Percentiles rank a stretch among this genome's conserved stretches.
Conservation (phyloP, 2,888 invertebrate genomes). For the Tyria jacobaeae region DNA sequence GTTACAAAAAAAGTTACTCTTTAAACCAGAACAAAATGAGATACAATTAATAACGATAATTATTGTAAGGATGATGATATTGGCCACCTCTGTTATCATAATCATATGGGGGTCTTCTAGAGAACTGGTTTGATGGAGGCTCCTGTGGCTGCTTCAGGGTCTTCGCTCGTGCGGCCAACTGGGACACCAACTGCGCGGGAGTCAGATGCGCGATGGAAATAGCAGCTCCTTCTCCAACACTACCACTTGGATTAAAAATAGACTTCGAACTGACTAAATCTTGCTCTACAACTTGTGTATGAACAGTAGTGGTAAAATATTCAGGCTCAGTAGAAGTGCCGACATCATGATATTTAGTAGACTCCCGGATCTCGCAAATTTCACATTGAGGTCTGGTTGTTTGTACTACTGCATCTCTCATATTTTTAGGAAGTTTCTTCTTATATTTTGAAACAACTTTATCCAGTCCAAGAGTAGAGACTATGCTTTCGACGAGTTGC, state of each 20-base stretch:
- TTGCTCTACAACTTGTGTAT: conserved; percentile 80
- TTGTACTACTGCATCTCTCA: conserved; percentile 75
- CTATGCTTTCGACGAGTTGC: conserved; percentile 73
- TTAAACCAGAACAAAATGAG: conserved; percentile 3
- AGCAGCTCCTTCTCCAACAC: conserved; percentile 65
- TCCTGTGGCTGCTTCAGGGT: conserved; percentile 68
- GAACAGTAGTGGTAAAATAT: conserved; percentile 66
- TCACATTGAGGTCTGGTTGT: conserved; percentile 75
- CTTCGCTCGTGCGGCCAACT: conserved; percentile 80
- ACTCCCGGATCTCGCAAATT: conserved; percentile 75
- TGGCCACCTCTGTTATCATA: conserved; percentile 59
- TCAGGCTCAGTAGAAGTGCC: conserved; percentile 65
- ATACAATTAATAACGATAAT: conserved; percentile 60
- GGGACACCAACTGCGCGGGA: conserved; percentile 80
- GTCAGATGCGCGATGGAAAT: conserved; percentile 81
- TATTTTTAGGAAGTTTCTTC: conserved; percentile 63
- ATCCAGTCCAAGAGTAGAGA: conserved; percentile 68
- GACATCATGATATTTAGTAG: conserved; percentile 55
- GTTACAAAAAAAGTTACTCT: not conserved
- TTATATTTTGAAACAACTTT: conserved; percentile 67
- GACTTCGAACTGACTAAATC: conserved; percentile 76
- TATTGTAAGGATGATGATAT: conserved; percentile 59
- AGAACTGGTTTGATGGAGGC: conserved; percentile 50
- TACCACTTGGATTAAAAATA: conserved; percentile 75
- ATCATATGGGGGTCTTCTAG: conserved; percentile 58